These are phyloP conservation scores for Melinaea menophilus DNA, from an alignment of 2,888 invertebrate species.

Conservation along the genomic window DNA sequence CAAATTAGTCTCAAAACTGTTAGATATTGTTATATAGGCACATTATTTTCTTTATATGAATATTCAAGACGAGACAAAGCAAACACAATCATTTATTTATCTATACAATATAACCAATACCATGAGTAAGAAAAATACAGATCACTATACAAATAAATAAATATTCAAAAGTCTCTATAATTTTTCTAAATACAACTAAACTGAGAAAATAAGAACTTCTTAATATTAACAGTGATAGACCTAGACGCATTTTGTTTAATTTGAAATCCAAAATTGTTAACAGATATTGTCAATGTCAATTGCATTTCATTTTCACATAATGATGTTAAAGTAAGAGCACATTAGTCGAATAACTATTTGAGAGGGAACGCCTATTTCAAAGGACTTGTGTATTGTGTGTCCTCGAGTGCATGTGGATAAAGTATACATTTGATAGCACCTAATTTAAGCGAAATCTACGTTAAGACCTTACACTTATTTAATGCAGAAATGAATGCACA, in stretches of 20 bases:
- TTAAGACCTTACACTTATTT: constrained; percentile 12
- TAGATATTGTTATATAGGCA: no score
- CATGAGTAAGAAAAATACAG: neutral
- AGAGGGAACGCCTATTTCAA: neutral
- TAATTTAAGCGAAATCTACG: constrained; percentile 68
- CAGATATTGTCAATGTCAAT: constrained; percentile 72
- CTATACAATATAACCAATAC: no score
- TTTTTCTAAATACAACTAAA: constrained; percentile 22
- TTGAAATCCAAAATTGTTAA: constrained; percentile 29
- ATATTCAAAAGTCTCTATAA: constrained; percentile 15
- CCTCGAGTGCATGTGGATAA: constrained; percentile 28
- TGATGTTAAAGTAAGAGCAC: constrained; percentile 52
- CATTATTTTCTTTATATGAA: no score
- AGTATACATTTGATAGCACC: constrained; percentile 72
- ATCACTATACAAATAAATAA: constrained; percentile 1
- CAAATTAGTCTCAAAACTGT: no score
- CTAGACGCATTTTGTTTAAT: constrained; percentile 25
- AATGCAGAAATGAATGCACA: neutral
- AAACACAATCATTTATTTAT: no score
- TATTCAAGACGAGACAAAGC: neutral
- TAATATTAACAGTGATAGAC: constrained; percentile 20
- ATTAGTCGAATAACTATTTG: constrained; percentile 26
- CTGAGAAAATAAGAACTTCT: constrained; percentile 12
- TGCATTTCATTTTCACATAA: constrained; percentile 56
- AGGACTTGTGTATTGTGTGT: neutral